phyloP scores from a whole-genome alignment of 2,113 vertebrate species.

The Megalops atlanticus region DNA sequence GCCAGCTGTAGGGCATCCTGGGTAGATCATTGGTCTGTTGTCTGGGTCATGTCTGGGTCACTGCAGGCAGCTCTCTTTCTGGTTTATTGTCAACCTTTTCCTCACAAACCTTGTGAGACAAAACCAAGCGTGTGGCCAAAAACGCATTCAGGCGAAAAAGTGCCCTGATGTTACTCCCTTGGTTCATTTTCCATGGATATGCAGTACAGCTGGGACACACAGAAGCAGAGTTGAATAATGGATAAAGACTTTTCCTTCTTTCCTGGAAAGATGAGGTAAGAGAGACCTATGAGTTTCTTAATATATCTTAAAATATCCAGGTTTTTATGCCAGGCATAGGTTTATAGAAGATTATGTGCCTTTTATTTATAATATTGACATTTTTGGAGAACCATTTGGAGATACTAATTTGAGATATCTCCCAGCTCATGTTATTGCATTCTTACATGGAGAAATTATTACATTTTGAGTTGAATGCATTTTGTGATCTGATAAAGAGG shows the following conservation, averaged over 20 bases:
- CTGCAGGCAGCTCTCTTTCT: background rate
- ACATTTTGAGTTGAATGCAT: slow-evolving; percentile 6
- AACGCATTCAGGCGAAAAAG: background rate
- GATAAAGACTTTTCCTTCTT: background rate
- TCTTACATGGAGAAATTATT: background rate
- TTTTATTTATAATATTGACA: slow-evolving; percentile 28
- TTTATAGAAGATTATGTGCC: background rate
- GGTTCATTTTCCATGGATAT: background rate
- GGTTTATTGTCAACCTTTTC: background rate
- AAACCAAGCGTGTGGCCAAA: background rate
- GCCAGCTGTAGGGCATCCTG: background rate
- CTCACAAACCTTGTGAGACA: background rate
- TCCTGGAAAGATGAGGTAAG: background rate
- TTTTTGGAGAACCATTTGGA: background rate
- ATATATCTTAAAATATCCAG: background rate
- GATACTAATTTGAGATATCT: background rate
- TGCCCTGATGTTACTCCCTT: background rate
- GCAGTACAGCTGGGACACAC: background rate
- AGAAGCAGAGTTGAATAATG: background rate
- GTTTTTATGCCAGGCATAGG: background rate
- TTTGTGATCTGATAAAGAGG: background rate
- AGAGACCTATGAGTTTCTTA: background rate
- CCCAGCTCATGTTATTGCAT: background rate
- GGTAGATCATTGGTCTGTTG: background rate
- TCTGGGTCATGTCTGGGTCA: slow-evolving; percentile 6